Evolutionary conservation across 2,113 vertebrate species (phyloP), one percentile per base, ranked within the genome.

Genomic region (Aptenodytes forsteri): DNA sequence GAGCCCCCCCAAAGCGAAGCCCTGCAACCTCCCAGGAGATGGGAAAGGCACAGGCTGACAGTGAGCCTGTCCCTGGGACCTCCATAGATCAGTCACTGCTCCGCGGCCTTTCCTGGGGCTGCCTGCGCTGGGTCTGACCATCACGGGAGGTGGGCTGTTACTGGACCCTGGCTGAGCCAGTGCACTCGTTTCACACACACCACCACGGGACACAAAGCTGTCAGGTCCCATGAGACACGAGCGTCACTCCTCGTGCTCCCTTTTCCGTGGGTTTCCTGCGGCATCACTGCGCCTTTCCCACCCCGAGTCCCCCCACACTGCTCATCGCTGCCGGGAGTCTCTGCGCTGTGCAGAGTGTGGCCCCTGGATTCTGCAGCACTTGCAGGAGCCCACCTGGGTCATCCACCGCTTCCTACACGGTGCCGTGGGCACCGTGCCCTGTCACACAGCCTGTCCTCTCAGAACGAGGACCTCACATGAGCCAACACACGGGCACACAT

Each of bases 241-340:
- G 55, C 70, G 44, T 34, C 36, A 9, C 65, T 66, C 50, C 34
- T 88, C 8, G 0, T 32, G 66, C 36, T 92, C 40, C 20, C 36
- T 89, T 79, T 71, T 16, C n/a, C 7, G 0, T 12, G 62, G 13
- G 19, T n/a, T 55, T 67, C 29, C 44, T 42, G 52, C 50, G 86
- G 70, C 30, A 42, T 3, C 29, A 18, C 49, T 29, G 50, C 1
- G 0, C 46, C 55, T 66, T 38, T 56, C 54, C 44, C 50, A 78
- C 7, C 10, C n/a, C 0, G 1, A 50, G 36, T 7, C 1, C 56
- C n/a, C 3, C 8, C 7, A 16, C 2, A 3, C 47, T 22, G 50
- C 73, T 47, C 34, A 20, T 5, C 10, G 6, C 50, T 67, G 55
- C 27, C 0, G 1, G 32, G 38, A 40, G 61, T 7, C 61, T 54